A percentile compares a stretch with the other conserved stretches of the same genome.
phyloP scores from a whole-genome alignment of 2,888 invertebrate species.

The Drosophila sordidapex region DNA sequence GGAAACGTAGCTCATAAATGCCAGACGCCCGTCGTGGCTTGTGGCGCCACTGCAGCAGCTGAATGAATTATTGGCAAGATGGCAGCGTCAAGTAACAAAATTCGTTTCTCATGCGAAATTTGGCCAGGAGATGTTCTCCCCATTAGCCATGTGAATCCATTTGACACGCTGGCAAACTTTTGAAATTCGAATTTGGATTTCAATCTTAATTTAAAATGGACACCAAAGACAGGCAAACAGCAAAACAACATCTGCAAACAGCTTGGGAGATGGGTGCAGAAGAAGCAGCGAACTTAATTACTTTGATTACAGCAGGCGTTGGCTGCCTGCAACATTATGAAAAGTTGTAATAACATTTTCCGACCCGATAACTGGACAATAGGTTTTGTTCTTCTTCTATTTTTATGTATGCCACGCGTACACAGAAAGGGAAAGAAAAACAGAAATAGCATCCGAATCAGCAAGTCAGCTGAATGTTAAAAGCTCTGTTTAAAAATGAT shows the following conservation, averaged over 20 bases:
- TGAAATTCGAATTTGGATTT: conserved; percentile 27
- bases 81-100: conserved; percentile 27
- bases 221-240: conserved; percentile 13
- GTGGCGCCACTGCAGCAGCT: conserved; percentile 28
- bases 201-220: conserved; percentile 33
- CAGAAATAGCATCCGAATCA: conserved; percentile 18
- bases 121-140: neutral
- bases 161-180: conserved; percentile 29
- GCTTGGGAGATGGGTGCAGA: too few relatives aligned
- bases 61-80: conserved; percentile 54
- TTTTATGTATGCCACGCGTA: conserved; percentile 7
- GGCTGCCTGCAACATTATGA: conserved; percentile 23
- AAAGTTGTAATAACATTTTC: conserved; percentile 36
- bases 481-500: neutral
- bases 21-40: conserved; percentile 10
- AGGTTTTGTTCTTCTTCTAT: conserved; percentile 4
- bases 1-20: conserved; percentile 17
- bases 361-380: conserved; percentile 43
- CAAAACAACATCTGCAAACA: neutral
- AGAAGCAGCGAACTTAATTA: conserved; percentile 33
- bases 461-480: conserved; percentile 5
- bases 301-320: conserved; percentile 30
- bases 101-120: conserved; percentile 12
- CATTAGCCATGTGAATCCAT: conserved; percentile 6
- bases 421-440: conserved; percentile 19